Conservation (phyloP, 2,888 invertebrate species). For the Linyphia triangularis region DNA sequence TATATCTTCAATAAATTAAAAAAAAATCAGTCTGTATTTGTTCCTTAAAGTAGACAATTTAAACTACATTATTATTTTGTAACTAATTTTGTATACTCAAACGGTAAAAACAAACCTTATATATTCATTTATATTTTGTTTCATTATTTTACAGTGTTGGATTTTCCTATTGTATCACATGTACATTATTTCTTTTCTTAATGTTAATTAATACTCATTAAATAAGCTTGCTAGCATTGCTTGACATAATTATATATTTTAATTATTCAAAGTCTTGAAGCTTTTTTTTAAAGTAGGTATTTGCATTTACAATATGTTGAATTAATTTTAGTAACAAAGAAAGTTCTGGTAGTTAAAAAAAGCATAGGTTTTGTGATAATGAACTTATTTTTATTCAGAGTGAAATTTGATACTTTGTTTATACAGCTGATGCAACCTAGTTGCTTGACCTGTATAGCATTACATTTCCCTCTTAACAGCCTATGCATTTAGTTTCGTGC, state of each 20-base stretch:
- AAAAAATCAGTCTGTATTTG: no score
- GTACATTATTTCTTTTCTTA: background rate
- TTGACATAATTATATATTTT: background rate
- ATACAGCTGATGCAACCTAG: background rate
- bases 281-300: background rate
- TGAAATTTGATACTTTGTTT: background rate
- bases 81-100: no score
- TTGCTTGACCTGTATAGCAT: background rate
- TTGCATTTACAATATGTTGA: background rate
- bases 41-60: no score
- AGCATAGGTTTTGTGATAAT: background rate
- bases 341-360: background rate
- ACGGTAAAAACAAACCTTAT: no score
- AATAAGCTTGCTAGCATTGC: no score
- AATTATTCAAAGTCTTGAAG: background rate
- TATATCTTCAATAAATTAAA: no score
- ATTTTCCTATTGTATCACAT: background rate
- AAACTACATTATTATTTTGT: no score
- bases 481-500: background rate
- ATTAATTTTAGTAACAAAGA: no score
- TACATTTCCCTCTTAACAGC: background rate
- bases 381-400: background rate
- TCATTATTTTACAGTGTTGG: background rate
- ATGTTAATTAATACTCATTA: no score
- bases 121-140: no score